Percentiles rank a stretch among this genome's conserved stretches.
Conservation (phyloP, 2,113 vertebrate species). For the Festucalex cinctus region DNA sequence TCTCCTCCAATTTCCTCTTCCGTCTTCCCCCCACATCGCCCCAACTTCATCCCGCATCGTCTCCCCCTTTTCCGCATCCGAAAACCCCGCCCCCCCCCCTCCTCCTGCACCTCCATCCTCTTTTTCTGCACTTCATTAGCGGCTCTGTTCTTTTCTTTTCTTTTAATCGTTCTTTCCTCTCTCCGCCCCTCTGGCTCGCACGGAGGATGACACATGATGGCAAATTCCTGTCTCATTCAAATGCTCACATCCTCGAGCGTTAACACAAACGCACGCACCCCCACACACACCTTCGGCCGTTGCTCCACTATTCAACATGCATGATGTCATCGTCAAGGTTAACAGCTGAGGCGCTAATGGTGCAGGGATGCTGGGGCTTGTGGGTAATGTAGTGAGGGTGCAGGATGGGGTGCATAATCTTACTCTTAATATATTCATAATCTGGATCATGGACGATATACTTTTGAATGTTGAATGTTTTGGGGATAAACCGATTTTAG, state of each 20-base stretch:
- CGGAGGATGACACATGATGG: constrained; percentile 50
- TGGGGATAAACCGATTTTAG: no score
- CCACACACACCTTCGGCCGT: constrained; percentile 14
- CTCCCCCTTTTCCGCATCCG: constrained; percentile 49
- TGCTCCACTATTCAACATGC: constrained; percentile 47
- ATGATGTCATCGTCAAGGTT: constrained; percentile 62
- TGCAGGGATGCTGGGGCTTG: constrained; percentile 17
- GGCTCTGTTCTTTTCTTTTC: constrained; percentile 41
- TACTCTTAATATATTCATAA: no score
- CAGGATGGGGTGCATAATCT: no score
- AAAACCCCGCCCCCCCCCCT: constrained; percentile 38
- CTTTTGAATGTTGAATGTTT: no score
- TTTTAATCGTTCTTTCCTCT: constrained; percentile 33
- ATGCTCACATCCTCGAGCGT: constrained; percentile 19
- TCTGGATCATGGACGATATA: no score
- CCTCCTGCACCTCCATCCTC: constrained; percentile 23
- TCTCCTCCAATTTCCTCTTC: constrained; percentile 17
- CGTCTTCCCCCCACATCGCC: neutral
- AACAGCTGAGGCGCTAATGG: constrained; percentile 49
- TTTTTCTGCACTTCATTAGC: constrained; percentile 57
- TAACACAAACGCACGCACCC: neutral
- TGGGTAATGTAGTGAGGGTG: constrained; percentile 32
- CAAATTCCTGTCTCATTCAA: constrained; percentile 52
- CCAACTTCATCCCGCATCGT: constrained; percentile 19
- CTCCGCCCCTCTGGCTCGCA: constrained; percentile 39